Percentiles rank a stretch among this genome's conserved stretches.
Conservation (phyloP, 2,113 vertebrate genomes). For the Ptyas mucosa region DNA sequence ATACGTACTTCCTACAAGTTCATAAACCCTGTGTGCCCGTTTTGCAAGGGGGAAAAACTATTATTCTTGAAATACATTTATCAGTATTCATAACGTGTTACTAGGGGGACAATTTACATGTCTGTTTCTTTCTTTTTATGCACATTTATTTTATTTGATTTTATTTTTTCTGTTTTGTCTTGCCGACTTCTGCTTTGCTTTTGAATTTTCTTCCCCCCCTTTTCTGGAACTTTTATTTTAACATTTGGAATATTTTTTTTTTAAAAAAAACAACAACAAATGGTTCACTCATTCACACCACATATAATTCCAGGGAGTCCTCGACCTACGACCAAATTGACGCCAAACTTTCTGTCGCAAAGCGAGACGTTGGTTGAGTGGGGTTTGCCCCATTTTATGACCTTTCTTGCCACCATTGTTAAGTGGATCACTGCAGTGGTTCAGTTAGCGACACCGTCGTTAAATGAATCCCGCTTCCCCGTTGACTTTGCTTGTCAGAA, state of each 20-base stretch:
- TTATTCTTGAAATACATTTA: not conserved
- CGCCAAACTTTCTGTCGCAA: no score
- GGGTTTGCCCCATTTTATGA: no score
- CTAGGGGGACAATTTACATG: not conserved
- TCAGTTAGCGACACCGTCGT: no score
- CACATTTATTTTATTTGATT: not conserved
- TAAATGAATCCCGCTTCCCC: no score
- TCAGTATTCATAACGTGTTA: not conserved
- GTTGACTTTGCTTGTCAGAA: no score
- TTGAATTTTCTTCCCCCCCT: not conserved
- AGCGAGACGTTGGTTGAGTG: no score
- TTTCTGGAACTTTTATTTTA: not conserved
- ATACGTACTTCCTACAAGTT: not conserved
- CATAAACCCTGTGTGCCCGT: not conserved
- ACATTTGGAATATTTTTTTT: not conserved
- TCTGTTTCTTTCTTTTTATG: not conserved
- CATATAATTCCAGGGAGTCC: no score
- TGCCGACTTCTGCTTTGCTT: not conserved
- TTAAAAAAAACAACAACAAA: no score
- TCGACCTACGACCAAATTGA: no score
- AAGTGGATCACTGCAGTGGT: no score
- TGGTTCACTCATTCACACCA: no score
- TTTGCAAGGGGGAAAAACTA: not conserved
- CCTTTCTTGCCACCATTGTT: no score
- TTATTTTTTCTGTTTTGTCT: fast-evolving